Evolutionary conservation across 2,113 vertebrate genomes (phyloP).

Genomic region (Rutilus rutilus): DNA sequence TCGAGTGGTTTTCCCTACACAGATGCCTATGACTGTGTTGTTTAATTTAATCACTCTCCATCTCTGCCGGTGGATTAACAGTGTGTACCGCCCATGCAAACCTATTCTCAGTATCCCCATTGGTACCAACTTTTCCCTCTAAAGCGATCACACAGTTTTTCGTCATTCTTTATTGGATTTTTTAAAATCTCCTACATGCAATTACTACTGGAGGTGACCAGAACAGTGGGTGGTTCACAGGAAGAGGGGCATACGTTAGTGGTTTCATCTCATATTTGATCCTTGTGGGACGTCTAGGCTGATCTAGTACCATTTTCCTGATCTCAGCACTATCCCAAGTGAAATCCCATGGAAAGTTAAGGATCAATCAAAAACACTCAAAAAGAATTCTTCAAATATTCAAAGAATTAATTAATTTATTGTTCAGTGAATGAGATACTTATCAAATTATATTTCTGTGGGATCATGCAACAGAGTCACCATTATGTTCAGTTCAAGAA

Average conservation of each 20-base stretch:
- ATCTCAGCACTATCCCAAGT: not conserved
- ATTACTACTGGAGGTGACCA: slow-evolving; percentile 51
- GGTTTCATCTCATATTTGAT: slow-evolving; percentile 33
- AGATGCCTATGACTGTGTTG: slow-evolving; percentile 38
- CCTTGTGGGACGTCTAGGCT: not conserved
- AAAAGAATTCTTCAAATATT: not conserved
- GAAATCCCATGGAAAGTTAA: not conserved
- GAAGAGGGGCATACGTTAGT: slow-evolving; percentile 31
- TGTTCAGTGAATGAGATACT: no score
- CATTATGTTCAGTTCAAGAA: no score
- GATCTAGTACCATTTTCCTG: not conserved
- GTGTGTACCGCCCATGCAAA: slow-evolving; percentile 51
- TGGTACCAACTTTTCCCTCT: slow-evolving; percentile 29
- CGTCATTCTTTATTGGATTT: slow-evolving; percentile 29
- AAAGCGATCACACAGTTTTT: slow-evolving; percentile 34
- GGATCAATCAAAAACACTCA: not conserved
- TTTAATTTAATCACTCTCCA: slow-evolving; percentile 50
- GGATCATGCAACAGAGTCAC: no score
- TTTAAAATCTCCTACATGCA: slow-evolving; percentile 20
- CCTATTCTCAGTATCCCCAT: slow-evolving; percentile 39
- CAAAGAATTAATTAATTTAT: not conserved
- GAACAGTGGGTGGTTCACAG: slow-evolving; percentile 40
- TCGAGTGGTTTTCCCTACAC: slow-evolving; percentile 26
- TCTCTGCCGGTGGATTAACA: slow-evolving; percentile 35
- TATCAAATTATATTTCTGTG: not conserved